Conservation (phyloP, 2,888 invertebrate genomes). For the Ophioninae sp. region DNA sequence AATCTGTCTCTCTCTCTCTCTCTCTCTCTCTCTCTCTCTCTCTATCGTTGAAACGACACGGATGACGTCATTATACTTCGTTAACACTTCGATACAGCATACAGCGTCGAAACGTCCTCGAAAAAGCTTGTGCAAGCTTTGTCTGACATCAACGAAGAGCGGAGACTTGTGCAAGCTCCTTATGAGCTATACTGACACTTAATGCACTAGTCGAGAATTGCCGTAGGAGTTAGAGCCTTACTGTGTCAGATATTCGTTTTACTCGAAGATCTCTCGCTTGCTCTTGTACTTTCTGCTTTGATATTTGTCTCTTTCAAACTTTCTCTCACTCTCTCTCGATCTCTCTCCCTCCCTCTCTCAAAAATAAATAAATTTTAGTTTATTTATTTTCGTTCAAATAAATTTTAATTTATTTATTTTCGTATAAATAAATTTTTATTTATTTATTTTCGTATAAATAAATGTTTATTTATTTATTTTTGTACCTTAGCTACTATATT, state of each 20-base stretch:
- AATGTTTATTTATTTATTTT: too few species aligned
- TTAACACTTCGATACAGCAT: constrained; percentile 47
- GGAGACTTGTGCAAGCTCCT: constrained; percentile 56
- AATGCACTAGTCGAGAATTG: constrained; percentile 64
- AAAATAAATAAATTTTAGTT: too few species aligned
- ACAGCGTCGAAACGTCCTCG: constrained; percentile 49
- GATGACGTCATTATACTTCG: constrained; percentile 69
- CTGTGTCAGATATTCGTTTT: constrained; percentile 30
- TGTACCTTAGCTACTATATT: too few species aligned
- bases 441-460: too few species aligned
- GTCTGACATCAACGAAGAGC: constrained; percentile 28
- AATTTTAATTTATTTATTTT: too few species aligned
- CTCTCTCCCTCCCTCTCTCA: neutral
- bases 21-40: constrained; percentile 12
- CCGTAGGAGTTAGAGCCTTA: constrained; percentile 64
- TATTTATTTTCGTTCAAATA: too few species aligned
- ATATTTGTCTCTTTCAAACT: constrained; percentile 63
- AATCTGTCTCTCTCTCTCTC: constrained; percentile 20
- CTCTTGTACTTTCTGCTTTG: constrained; percentile 41
- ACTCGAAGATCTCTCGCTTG: too few species aligned
- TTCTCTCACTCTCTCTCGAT: constrained; percentile 65
- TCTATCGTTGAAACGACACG: constrained; percentile 43
- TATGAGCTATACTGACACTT: constrained; percentile 4
- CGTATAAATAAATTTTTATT: too few species aligned
- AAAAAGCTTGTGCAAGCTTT: constrained; percentile 58